Conservation (phyloP, 2,888 invertebrate genomes). For the Caenorhabditis sp. region DNA sequence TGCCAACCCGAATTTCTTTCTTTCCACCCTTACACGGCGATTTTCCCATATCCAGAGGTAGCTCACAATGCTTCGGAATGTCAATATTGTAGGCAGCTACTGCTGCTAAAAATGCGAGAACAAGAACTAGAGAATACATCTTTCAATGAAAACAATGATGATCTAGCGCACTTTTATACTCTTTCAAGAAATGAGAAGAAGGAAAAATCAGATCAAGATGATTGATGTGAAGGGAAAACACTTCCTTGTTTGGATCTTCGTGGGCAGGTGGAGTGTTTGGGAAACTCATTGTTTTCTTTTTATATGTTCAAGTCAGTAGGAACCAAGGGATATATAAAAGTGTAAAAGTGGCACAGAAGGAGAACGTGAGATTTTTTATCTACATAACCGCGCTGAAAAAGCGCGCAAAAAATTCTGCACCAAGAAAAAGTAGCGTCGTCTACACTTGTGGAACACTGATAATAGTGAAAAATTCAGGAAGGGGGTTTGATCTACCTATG, state of each 20-base stretch:
- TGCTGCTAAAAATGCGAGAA: not conserved
- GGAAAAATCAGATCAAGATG: not conserved
- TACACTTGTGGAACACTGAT: no score
- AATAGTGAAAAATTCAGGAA: no score
- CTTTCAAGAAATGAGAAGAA: not conserved
- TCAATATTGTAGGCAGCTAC: not conserved
- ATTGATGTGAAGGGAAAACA: not conserved
- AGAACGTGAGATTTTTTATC: no score
- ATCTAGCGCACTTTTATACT: constrained; percentile 12
- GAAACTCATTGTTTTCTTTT: no score
- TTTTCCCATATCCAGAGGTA: constrained; percentile 46
- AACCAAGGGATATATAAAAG: no score
- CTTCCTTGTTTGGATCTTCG: not conserved
- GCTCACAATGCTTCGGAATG: constrained; percentile 9
- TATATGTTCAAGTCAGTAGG: no score
- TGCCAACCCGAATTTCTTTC: constrained; percentile 41
- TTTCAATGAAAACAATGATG: not conserved
- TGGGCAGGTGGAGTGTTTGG: not conserved
- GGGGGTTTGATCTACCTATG: no score
- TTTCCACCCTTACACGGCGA: constrained; percentile 44
- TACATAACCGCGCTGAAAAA: no score
- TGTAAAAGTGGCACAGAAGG: no score
- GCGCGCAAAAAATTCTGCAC: no score
- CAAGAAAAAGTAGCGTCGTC: no score
- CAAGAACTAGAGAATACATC: not conserved